Base-by-base conservation (phyloP, 2,888 invertebrate genomes). In the Autographa gamma region DNA sequence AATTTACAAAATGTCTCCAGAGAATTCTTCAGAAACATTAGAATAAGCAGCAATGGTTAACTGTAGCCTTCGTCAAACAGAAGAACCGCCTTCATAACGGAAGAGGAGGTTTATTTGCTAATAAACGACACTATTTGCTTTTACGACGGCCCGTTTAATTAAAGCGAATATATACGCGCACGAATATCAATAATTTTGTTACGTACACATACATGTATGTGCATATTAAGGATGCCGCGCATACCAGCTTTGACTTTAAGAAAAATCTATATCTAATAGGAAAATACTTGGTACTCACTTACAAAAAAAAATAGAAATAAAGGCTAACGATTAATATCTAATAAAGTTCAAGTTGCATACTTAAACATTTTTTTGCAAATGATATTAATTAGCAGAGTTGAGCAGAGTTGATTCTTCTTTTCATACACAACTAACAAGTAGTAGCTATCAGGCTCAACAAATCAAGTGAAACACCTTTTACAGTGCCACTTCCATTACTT, bases 181-280 rank as follows among this genome's bases (percentile, higher is more conserved):
- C 79, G 76, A 86, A 85, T 80, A 85, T 81, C 78, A 82, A 85
- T 86, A 85, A 84, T 81, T 82, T 79, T 73, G 73, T 70, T 63
- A 69, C 70, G 71, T 60, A 62, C 63, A 9, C 32, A 54, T 60
- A 80, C 65, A 34, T 70, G 58, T 60, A 80, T 63, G 41, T 68
- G n/a, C 61, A 48, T 38, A 41, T n/a, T 72, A 81, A 69, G 81
- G 81, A 63, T 77, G 75, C 34, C 73, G 65, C 73, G 16, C 19
- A 0, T 14, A 52, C 64, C 34, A 11, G 59, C 58, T 59, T 0
- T 0, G 38, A 43, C 14, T 61, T 19, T 25, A 58, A 31, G 9
- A 19, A 43, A 43, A 43, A 16, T 4, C 4, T 0, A 4, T 16
- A 25, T 25, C 25, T 25, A 13, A 13, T 43, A 16, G 6, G 4